Evolutionary conservation across 2,888 invertebrate species (phyloP).

Genomic region (Parnassius orleans): DNA sequence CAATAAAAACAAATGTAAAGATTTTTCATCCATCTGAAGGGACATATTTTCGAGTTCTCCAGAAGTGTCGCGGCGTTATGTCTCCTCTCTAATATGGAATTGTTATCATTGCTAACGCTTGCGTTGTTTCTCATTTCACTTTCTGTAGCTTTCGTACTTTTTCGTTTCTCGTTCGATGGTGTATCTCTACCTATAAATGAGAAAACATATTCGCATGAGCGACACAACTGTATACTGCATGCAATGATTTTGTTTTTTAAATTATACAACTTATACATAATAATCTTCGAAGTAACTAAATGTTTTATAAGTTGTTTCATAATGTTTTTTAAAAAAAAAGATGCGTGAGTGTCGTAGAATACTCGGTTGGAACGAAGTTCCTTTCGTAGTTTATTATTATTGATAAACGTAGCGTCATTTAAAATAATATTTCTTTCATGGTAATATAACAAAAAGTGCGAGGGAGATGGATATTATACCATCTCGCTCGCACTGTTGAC

Average conservation of each 20-base stretch:
- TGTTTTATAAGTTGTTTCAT: background rate
- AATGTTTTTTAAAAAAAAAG: no score
- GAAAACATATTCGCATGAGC: conserved; percentile 53
- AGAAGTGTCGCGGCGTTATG: conserved; percentile 52
- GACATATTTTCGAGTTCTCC: conserved; percentile 60
- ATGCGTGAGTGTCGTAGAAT: no score
- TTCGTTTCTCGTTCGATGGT: conserved; percentile 30
- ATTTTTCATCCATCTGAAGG: conserved; percentile 69
- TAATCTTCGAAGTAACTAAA: background rate
- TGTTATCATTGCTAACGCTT: conserved; percentile 37
- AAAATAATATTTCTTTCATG: no score
- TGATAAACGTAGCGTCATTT: no score
- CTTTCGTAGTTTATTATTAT: no score
- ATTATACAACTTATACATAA: background rate
- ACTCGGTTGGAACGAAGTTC: no score
- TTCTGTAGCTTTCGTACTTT: conserved; percentile 30
- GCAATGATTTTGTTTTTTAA: conserved; percentile 24
- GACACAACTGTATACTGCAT: conserved; percentile 34
- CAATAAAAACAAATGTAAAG: conserved; percentile 66
- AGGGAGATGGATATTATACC: no score
- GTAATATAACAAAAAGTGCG: no score
- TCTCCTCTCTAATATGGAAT: conserved; percentile 52
- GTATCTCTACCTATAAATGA: conserved; percentile 68
- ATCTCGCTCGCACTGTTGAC: no score
- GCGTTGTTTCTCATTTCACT: conserved; percentile 34